These are phyloP conservation scores for Brachynemurus nebulosus DNA, from an alignment of 2,888 invertebrate species.

Conservation along the genomic window DNA sequence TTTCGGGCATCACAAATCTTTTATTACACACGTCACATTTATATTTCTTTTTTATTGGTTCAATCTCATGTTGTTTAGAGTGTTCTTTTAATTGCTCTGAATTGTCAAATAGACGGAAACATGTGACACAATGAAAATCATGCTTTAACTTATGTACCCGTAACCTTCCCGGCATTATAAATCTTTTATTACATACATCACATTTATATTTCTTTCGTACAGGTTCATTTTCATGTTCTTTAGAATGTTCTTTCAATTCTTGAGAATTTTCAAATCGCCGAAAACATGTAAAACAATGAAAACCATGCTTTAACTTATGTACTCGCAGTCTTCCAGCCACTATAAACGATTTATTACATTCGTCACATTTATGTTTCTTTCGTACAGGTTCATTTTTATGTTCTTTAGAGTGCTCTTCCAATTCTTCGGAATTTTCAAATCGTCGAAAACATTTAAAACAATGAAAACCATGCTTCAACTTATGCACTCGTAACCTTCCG, in stretches of 20 bases:
- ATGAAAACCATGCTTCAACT: conserved; percentile 4
- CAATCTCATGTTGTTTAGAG: too few species aligned
- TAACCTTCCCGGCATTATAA: too few species aligned
- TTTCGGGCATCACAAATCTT: too few species aligned
- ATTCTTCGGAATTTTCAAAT: conserved; percentile 4
- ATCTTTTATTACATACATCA: too few species aligned
- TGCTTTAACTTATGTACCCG: too few species aligned
- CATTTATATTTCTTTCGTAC: too few species aligned
- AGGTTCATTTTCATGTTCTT: too few species aligned
- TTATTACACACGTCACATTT: too few species aligned
- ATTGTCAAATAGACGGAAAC: too few species aligned
- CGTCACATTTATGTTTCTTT: conserved; percentile 6
- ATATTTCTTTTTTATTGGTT: too few species aligned
- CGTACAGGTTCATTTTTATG: neutral
- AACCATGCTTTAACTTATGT: conserved; percentile 5
- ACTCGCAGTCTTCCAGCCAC: neutral
- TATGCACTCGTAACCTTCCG: conserved; percentile 1
- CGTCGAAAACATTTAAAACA: conserved; percentile 5
- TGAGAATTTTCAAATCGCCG: neutral
- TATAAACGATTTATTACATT: conserved; percentile 5
- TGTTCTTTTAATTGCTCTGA: too few species aligned
- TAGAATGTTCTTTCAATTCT: conserved; percentile 10
- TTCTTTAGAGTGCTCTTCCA: neutral
- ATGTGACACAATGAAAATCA: too few species aligned
- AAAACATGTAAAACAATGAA: conserved; percentile 5